A percentile compares a stretch with the other conserved stretches of the same genome.
Evolutionary conservation across 1,140 invertebrate species (phyloP).

Genomic region (Venustaconcha ellipsiformis): DNA sequence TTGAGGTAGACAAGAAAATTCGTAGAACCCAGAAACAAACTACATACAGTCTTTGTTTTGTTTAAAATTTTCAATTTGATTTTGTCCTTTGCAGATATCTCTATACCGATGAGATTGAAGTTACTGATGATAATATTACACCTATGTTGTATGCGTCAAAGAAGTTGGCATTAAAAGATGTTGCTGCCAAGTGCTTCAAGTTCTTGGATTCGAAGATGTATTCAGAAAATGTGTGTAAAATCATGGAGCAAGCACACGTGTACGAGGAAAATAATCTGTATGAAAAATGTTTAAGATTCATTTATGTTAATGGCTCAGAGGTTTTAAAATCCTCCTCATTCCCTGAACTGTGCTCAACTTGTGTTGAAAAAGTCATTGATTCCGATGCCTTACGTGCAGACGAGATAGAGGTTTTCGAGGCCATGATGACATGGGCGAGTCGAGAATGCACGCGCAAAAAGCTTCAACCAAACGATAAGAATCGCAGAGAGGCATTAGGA

Average conservation of each 20-base stretch:
- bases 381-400: conserved; percentile 24
- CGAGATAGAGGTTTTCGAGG: conserved; percentile 33
- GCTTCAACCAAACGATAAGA: conserved; percentile 22
- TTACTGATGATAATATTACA: conserved; percentile 85
- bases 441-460: conserved; percentile 30
- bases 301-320: conserved; percentile 13
- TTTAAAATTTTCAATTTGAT: background rate
- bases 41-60: background rate
- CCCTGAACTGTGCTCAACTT: conserved; percentile 20
- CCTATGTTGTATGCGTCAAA: conserved; percentile 85
- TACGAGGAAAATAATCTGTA: conserved; percentile 29
- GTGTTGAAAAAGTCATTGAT: conserved; percentile 22
- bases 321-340: conserved; percentile 23
- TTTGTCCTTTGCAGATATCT: conserved; percentile 32
- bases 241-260: conserved; percentile 38
- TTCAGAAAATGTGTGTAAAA: conserved; percentile 79
- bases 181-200: conserved; percentile 84
- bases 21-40: background rate
- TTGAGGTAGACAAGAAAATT: background rate
- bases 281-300: conserved; percentile 27
- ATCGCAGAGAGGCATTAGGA: conserved; percentile 21
- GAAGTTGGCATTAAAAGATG: conserved; percentile 83
- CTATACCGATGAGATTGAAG: conserved; percentile 35
- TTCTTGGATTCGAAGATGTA: conserved; percentile 81
- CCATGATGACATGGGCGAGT: conserved; percentile 29